Conservation (phyloP, 2,888 invertebrate genomes). For the Prenolepis imparis region DNA sequence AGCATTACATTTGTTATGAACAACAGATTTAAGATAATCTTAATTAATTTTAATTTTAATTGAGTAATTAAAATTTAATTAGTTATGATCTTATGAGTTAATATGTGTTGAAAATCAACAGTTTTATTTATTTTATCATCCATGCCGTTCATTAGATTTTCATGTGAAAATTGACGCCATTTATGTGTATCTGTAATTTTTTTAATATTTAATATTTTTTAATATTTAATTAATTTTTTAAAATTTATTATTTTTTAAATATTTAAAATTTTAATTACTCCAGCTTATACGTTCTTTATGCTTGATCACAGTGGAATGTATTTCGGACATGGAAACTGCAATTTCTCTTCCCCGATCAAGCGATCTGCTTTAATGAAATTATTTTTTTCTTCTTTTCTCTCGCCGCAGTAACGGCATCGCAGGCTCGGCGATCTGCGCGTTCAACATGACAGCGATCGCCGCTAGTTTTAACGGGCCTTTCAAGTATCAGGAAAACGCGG, state of each 20-base stretch:
- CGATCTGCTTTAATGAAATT: neutral
- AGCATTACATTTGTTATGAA: neutral
- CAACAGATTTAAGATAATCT: no score
- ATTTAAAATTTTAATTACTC: neutral
- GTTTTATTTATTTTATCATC: conserved; percentile 5
- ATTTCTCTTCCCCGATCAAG: neutral
- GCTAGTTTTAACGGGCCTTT: conserved; percentile 94
- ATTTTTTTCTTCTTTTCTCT: neutral
- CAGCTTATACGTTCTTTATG: conserved; percentile 2
- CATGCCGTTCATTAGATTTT: neutral
- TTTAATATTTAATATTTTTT: no score
- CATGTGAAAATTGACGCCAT: neutral
- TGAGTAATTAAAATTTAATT: neutral
- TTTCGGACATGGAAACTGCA: neutral
- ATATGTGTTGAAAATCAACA: neutral
- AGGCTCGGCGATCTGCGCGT: conserved; percentile 97
- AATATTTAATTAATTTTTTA: no score
- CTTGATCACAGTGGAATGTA: conserved; percentile 1
- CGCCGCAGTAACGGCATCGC: conserved; percentile 92
- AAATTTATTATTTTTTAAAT: no score
- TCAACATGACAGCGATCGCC: conserved; percentile 93
- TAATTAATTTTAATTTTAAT: neutral
- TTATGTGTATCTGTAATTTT: neutral
- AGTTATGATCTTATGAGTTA: neutral
- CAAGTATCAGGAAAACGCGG: conserved; percentile 93